Percentiles rank a stretch among this genome's conserved stretches.
Evolutionary conservation across 2,888 invertebrate species (phyloP).

Genomic region (Diarsia brunnea): DNA sequence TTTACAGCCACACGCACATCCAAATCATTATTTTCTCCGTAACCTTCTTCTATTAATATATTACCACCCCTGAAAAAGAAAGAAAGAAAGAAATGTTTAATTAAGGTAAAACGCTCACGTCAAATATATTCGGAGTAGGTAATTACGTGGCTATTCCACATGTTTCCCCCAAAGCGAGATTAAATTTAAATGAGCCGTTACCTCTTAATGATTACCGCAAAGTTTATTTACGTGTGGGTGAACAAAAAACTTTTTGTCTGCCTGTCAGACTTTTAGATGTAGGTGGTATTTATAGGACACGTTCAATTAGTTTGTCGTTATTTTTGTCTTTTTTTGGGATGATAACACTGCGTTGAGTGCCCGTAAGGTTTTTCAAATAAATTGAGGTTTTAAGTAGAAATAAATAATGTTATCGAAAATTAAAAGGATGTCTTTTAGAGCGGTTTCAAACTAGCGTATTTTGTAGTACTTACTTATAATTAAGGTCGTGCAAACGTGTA

Average conservation of each 20-base stretch:
- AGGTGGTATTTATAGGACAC: constrained; percentile 40
- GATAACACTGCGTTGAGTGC: not conserved
- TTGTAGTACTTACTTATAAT: too few species aligned
- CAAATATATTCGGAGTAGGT: constrained; percentile 36
- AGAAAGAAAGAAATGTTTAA: constrained; percentile 16
- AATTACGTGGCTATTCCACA: constrained; percentile 50
- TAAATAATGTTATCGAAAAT: not conserved
- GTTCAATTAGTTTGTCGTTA: constrained; percentile 36
- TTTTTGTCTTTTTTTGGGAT: not conserved
- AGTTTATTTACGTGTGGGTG: constrained; percentile 59
- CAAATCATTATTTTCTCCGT: too few species aligned
- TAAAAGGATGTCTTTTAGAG: not conserved
- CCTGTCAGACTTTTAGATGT: constrained; percentile 7
- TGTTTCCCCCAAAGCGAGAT: constrained; percentile 58
- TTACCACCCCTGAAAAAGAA: not conserved
- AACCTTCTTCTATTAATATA: not conserved
- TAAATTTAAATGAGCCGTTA: constrained; percentile 66
- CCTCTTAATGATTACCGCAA: constrained; percentile 59
- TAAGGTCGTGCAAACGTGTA: too few species aligned
- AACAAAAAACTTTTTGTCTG: constrained; percentile 52
- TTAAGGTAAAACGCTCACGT: constrained; percentile 26
- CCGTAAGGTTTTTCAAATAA: too few species aligned
- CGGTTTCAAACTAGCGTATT: not conserved
- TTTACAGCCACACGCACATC: too few species aligned
- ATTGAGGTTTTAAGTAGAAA: not conserved